These are phyloP conservation scores for Polyploca ridens DNA, from an alignment of 2,888 invertebrate genomes.

Conservation along the genomic window DNA sequence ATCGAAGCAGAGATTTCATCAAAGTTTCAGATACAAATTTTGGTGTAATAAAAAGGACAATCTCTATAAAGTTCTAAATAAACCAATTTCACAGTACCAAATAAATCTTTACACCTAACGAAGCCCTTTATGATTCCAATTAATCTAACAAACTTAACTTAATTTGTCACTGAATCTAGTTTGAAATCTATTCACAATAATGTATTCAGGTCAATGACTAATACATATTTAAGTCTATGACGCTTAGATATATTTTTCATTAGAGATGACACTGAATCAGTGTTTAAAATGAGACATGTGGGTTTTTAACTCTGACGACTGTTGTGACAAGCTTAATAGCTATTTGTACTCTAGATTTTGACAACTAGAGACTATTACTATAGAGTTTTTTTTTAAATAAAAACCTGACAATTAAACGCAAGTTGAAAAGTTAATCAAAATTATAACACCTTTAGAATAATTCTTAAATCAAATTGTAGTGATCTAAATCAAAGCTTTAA, in stretches of 20 bases:
- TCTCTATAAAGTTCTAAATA: no score
- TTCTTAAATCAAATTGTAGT: no score
- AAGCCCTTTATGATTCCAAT: constrained; percentile 27
- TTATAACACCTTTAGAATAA: not conserved
- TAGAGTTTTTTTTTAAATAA: no score
- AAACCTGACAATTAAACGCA: no score
- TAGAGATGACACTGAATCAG: constrained; percentile 14
- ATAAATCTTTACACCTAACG: not conserved
- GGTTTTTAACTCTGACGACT: not conserved
- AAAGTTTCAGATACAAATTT: not conserved
- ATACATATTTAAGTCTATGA: constrained; percentile 21
- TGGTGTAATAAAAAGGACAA: no score
- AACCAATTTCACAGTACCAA: no score
- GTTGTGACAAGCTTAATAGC: not conserved
- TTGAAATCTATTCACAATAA: constrained; percentile 7
- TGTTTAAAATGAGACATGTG: constrained; percentile 3
- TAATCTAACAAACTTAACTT: constrained; percentile 37
- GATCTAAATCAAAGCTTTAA: no score
- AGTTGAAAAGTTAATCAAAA: no score
- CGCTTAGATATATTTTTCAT: constrained; percentile 4
- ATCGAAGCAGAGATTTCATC: not conserved
- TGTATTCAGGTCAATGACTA: constrained; percentile 3
- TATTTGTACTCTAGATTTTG: not conserved
- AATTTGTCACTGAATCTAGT: constrained; percentile 36
- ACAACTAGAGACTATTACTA: no score